A percentile compares a stretch with the other conserved stretches of the same genome.
These are phyloP conservation scores for Aegypius monachus DNA, from an alignment of 2,113 vertebrate genomes.

Conservation along the genomic window DNA sequence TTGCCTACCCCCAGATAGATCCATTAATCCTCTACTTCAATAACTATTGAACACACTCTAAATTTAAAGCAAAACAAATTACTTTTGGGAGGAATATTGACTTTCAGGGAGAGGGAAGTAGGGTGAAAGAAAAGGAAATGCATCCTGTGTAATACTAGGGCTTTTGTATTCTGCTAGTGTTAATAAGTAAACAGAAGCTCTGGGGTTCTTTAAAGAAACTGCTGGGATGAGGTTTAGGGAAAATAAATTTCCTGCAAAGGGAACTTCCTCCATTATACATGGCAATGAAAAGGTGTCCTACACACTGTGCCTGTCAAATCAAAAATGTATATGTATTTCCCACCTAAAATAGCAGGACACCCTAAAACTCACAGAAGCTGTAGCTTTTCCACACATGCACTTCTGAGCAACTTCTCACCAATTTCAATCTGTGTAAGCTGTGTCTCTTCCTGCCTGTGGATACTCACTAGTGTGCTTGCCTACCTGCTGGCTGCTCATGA, in stretches of 20 bases:
- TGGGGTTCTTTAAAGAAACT: not conserved
- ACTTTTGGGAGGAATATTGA: not conserved
- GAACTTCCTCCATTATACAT: not conserved
- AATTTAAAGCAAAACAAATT: conserved; percentile 26
- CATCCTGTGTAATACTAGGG: not conserved
- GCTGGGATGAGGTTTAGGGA: not conserved
- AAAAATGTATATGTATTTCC: not conserved
- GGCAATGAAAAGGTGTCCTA: not conserved
- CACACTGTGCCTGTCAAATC: not conserved
- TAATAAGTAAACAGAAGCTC: not conserved
- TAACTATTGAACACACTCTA: not conserved
- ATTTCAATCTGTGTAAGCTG: not conserved
- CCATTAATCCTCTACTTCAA: not conserved
- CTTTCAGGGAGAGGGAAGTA: not conserved
- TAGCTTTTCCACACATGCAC: not conserved
- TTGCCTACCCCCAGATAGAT: not conserved
- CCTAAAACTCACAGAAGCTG: not conserved
- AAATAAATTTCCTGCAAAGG: not conserved
- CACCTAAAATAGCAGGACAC: not conserved
- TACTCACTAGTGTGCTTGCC: not conserved
- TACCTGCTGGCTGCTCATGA: not conserved
- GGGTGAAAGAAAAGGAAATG: not conserved
- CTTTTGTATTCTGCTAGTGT: not conserved
- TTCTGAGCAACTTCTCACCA: not conserved
- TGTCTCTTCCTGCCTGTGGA: not conserved